Evolutionary conservation across 1,140 invertebrate species (phyloP), one percentile per base, ranked within the genome.

Genomic region (Aphelenchoides fujianensis): DNA sequence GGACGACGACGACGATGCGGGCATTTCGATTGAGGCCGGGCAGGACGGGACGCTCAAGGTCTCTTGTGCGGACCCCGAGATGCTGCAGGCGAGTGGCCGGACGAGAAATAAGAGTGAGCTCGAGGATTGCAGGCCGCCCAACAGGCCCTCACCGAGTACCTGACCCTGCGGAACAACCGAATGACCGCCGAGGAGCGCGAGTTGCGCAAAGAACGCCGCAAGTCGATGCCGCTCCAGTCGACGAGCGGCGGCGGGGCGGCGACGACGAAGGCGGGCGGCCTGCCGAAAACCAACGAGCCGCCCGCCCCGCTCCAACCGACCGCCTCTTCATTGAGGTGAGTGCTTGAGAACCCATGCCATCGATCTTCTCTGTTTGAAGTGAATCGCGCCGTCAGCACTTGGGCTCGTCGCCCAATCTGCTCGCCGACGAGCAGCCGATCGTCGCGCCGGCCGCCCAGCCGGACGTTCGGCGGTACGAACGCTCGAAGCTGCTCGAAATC

Each of bases 11-110:
- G 77, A 79, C 27, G 70, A 70, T 1, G 35, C 63, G 16, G 75
- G 75, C 41, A 80, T 79, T 41, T 70, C 67, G 55, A 79, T 79
- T 16, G 78, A 79, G 59, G 76, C 76, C n/a, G 73, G 63, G 2
- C 36, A 79, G 37, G 78, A 79, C 54, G 78, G 78, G 7, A 78
- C 76, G 3, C 62, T 79, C 3, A 79, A 79, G n/a, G 32, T 79
- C 9, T 79, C 37, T 31, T 80, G 78, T 66, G 68, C 48, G 35
- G 79, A 79, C 68, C 78, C 78, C 1, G 66, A 79, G 52, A 55
- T 80, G 12, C 70, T 79, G 12, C 68, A 77, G 63, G 74, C 73
- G n/a, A 73, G 70, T 27, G 12, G 1, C 9, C 2, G n/a, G n/a
- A 41, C 30, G 61, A 70, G 52, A 37, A 68, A 2, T 70, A 16